Evolutionary conservation across 2,113 vertebrate genomes (phyloP), one percentile per base, ranked within the genome.

Genomic region (Melospiza georgiana): DNA sequence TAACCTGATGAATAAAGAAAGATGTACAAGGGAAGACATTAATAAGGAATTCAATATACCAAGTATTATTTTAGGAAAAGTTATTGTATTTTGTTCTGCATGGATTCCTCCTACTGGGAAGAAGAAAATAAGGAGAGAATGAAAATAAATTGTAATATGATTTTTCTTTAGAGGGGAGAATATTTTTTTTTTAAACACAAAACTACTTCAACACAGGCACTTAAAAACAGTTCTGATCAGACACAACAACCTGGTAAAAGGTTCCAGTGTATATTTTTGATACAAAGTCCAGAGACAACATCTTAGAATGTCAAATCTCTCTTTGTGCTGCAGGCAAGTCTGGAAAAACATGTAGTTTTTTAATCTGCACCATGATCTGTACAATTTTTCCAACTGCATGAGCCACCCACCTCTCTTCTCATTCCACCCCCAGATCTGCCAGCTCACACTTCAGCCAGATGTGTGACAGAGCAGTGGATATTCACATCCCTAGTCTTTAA

Each of bases 1-100:
- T 37, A 91, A 85, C 44, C 46, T 44, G 67, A 76, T 54, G 49
- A 79, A 87, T 85, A 67, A 87, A 71, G 78, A 54, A 52, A 68
- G 81, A 90, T 63, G 55, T 33, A 67, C 55, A 62, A 74, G 62
- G 92, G 75, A 82, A 77, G 82, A 67, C 44, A 31, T 5, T 48
- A 68, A 90, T 94, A 93, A 86, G 44, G 31, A 93, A 91, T 86
- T 75, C 57, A 81, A 90, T 85, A 85, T 30, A 55, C 28, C 4
- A 6, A 80, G 39, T n/a, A 81, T 48, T 41, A 91, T 95, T 93
- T 93, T 27, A 84, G 69, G 57, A 39, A 41, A 74, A 77, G 52
- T 52, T 59, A 93, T 44, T 76, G 35, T 39, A 57, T 91, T 94
- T 90, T 90, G 54, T 65, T 81, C 71, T 87, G 41, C 49, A 18